Evolutionary conservation across 2,888 invertebrate species (phyloP), one percentile per base, ranked within the genome.

Genomic region (Auanema freiburgensis): DNA sequence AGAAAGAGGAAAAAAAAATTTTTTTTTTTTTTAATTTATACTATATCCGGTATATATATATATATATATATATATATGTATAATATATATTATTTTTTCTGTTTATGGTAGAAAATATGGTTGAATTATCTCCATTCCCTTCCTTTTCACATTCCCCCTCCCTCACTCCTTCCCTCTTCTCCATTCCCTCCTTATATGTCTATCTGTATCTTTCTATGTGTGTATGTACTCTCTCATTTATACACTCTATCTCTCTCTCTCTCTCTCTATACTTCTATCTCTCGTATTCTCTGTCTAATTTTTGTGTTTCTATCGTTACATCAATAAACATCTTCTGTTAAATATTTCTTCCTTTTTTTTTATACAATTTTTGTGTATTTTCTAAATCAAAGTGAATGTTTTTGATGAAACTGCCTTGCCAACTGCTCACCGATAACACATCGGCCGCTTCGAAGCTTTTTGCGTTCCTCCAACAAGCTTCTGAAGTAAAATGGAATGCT

Each of bases 381-480:
- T 33, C 33, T 33, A 33, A 33, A 33, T 33, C 33, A 33, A 33
- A 69, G 24, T 0, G 72, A 66, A 65, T 72, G 72, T 14, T 49
- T 42, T n/a, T 40, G 21, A 16, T 68, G 55, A 51, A 68, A 72
- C 63, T 72, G 69, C 0, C 63, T 55, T 3, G 64, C 68, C 18
- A 78, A 54, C 33, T 78, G 59, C 23, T 75, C 67, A 11, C 67
- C 72, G 12, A 78, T 51, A 4, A 68, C 55, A 1, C 77, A 78
- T 44, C 74, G 33, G 41, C 62, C 62, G 6, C 57, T 57, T 11
- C 62, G 33, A 14, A 62, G 33, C 33, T 33, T 33, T 33, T 33
- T 33, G 3, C 33, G 33, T 8, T 33, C 33, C 8, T 33, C 33
- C 33, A 33, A 33, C 33, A 33, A 33, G 33, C 33, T 33, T 33